These are phyloP conservation scores for Lamproptera curius DNA, from an alignment of 2,888 invertebrate genomes.

Conservation along the genomic window DNA sequence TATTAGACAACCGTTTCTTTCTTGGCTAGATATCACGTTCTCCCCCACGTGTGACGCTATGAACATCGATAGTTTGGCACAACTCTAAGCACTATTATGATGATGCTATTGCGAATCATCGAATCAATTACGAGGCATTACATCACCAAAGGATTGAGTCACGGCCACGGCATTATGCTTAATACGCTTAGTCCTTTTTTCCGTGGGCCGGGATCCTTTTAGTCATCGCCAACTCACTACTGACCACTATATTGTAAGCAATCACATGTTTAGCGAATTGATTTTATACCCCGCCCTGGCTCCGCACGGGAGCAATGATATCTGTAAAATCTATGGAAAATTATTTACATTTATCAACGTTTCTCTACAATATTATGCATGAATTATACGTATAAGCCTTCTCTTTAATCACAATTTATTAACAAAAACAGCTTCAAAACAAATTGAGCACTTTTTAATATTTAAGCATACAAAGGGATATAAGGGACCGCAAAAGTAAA, in stretches of 20 bases:
- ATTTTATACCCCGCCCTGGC: no score
- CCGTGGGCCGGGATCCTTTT: conserved; percentile 62
- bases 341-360: no score
- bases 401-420: no score
- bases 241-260: conserved; percentile 55
- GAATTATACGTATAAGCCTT: no score
- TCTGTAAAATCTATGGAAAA: no score
- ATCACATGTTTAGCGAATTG: conserved; percentile 36
- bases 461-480: no score
- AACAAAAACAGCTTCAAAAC: no score
- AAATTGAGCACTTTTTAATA: no score
- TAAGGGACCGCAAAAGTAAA: no score
- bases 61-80: conserved; percentile 36
- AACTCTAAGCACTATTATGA: conserved; percentile 38
- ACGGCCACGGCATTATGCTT: conserved; percentile 56
- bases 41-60: conserved; percentile 1
- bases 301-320: no score
- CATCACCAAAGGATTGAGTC: conserved; percentile 73
- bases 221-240: conserved; percentile 62
- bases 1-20: not conserved
- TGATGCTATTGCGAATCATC: conserved; percentile 51
- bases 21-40: conserved; percentile 12
- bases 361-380: no score
- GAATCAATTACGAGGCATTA: conserved; percentile 63
- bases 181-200: conserved; percentile 48